These are phyloP conservation scores for Dinomys branickii DNA, from an alignment of 2,113 vertebrate species.

Conservation along the genomic window DNA sequence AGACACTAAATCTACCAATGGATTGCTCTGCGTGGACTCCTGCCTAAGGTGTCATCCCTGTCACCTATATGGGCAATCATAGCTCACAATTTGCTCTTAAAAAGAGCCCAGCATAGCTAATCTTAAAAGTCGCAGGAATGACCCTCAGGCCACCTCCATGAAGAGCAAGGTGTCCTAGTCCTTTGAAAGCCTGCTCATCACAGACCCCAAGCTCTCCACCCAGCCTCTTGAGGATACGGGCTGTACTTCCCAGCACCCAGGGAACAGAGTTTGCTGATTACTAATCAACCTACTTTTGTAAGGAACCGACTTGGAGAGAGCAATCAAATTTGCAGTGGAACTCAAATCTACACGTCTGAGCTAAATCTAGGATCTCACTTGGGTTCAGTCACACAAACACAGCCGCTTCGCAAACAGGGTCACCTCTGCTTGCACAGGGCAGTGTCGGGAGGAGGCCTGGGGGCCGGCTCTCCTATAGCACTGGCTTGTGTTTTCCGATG, in stretches of 20 bases:
- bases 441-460: rapidly evolving
- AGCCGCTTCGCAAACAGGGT: not conserved
- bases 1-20: rapidly evolving
- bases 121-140: not conserved
- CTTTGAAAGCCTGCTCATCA: not conserved
- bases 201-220: not conserved
- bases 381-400: not conserved
- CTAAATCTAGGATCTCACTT: not conserved
- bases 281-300: constrained; percentile 43
- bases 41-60: not conserved
- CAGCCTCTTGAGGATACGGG: not conserved
- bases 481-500: not conserved
- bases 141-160: not conserved
- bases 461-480: constrained; percentile 21
- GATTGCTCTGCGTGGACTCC: not conserved
- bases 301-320: not conserved
- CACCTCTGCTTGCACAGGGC: not conserved
- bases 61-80: not conserved
- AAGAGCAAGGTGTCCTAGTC: not conserved
- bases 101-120: not conserved
- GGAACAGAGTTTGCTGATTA: constrained; percentile 53
- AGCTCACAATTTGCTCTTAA: constrained; percentile 13
- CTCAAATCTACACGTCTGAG: rapidly evolving
- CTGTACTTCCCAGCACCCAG: constrained; percentile 20
- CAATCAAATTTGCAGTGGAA: not conserved